phyloP scores from a whole-genome alignment of 2,888 invertebrate genomes.

The Sarcophaga variegata region DNA sequence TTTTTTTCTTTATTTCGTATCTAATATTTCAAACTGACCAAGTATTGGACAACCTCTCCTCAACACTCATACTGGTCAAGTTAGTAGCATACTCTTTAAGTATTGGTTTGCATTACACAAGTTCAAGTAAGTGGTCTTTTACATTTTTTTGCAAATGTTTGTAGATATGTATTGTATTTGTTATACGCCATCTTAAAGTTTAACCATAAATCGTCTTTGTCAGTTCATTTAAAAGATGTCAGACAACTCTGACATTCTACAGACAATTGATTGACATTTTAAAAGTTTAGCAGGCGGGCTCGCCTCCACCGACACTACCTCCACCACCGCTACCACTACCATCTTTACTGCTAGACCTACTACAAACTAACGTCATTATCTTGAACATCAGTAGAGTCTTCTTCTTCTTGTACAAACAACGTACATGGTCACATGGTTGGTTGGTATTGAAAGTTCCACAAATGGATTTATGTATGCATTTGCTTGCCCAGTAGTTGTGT shows the following conservation, averaged over 20 bases:
- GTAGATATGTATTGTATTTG: constrained; percentile 19
- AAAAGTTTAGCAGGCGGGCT: constrained; percentile 79
- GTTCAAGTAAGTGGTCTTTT: constrained; percentile 36
- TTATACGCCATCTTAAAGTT: constrained; percentile 76
- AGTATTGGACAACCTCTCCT: constrained; percentile 29
- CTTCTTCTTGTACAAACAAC: constrained; percentile 1
- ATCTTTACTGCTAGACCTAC: no score
- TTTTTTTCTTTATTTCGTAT: neutral
- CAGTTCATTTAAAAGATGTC: constrained; percentile 81
- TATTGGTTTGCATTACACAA: constrained; percentile 30
- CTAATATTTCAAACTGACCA: neutral
- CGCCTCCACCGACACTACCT: constrained; percentile 17
- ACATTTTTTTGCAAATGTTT: neutral
- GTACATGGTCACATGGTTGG: neutral
- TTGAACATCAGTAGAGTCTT: neutral
- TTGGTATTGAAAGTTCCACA: constrained; percentile 13
- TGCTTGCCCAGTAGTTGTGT: constrained; percentile 22
- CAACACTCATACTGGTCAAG: constrained; percentile 38
- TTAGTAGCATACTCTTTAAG: constrained; percentile 18
- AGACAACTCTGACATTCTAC: constrained; percentile 78
- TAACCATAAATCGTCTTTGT: constrained; percentile 80
- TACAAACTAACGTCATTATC: constrained; percentile 2
- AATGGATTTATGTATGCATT: constrained; percentile 46
- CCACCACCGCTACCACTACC: constrained; percentile 10
- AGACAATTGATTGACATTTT: constrained; percentile 81